These are phyloP conservation scores for Dryas iulia DNA, from an alignment of 1,140 invertebrate species.

Conservation along the genomic window DNA sequence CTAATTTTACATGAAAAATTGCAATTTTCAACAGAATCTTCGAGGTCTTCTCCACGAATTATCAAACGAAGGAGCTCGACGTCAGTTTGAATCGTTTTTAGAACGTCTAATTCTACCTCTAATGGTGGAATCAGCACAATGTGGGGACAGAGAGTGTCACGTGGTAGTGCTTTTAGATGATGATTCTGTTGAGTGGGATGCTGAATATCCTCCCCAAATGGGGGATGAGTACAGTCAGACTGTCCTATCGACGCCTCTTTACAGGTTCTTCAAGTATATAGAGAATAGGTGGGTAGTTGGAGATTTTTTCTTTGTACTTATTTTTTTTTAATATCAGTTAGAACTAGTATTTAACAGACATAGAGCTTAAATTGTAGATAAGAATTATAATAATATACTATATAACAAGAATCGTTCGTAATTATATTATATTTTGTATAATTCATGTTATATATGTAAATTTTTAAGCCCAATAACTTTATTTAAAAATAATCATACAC, in stretches of 20 bases:
- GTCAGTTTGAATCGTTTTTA: constrained; percentile 97
- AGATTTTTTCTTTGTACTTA: too few species aligned
- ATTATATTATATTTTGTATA: too few species aligned
- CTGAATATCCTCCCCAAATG: constrained; percentile 99
- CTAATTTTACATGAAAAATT: too few species aligned
- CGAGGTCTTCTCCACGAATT: constrained; percentile 98
- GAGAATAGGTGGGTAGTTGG: constrained; percentile 88
- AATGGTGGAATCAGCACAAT: constrained; percentile 95
- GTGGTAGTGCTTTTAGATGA: constrained; percentile 98
- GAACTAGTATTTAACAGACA: too few species aligned
- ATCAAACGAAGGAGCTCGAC: constrained; percentile 98
- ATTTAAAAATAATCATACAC: too few species aligned
- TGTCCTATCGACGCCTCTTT: constrained; percentile 92
- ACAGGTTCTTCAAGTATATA: constrained; percentile 99
- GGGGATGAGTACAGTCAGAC: constrained; percentile 98
- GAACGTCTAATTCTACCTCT: constrained; percentile 97
- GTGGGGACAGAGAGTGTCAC: constrained; percentile 93
- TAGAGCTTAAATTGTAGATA: too few species aligned
- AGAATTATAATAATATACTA: too few species aligned
- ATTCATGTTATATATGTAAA: too few species aligned
- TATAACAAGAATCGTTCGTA: too few species aligned
- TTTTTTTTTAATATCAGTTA: too few species aligned
- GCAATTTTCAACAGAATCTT: too few species aligned
- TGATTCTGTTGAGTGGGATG: constrained; percentile 98
- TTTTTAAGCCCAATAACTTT: too few species aligned